These are phyloP conservation scores for Caenorhabditis angaria DNA, from an alignment of 2,888 invertebrate species.

Conservation along the genomic window DNA sequence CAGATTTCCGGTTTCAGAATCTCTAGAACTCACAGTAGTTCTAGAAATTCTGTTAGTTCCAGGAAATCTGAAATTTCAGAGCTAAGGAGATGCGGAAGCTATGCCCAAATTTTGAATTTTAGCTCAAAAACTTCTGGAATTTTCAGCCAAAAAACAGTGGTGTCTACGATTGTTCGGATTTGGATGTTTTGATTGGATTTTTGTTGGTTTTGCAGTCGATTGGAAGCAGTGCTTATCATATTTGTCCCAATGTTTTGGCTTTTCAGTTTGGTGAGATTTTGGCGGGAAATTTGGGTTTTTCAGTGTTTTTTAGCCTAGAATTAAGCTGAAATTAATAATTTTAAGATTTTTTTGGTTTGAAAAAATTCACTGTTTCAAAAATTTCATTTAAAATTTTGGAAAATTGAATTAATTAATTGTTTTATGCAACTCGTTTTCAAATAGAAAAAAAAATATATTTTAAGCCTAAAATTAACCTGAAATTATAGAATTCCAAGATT, in stretches of 20 bases:
- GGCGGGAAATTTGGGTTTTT: not conserved
- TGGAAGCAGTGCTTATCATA: constrained; percentile 33
- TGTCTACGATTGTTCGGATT: constrained; percentile 14
- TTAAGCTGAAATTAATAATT: too few relatives aligned
- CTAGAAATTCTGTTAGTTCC: too few relatives aligned
- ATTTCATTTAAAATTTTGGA: not conserved
- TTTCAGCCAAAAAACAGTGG: constrained; percentile 7
- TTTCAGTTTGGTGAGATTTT: constrained; percentile 32
- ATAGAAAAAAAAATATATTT: too few relatives aligned
- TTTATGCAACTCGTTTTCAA: too few relatives aligned
- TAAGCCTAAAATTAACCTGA: too few relatives aligned
- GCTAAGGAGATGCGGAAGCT: too few relatives aligned
- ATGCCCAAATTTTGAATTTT: not conserved
- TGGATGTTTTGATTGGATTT: constrained; percentile 30
- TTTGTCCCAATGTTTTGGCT: constrained; percentile 33
- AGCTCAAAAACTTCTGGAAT: not conserved
- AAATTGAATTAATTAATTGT: too few relatives aligned
- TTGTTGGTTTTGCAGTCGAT: constrained; percentile 33
- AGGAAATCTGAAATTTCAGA: too few relatives aligned
- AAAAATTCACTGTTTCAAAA: not conserved
- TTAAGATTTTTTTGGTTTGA: too few relatives aligned
- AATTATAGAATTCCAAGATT: too few relatives aligned
- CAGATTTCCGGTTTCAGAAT: not conserved
- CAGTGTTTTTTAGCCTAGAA: not conserved
- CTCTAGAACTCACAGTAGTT: too few relatives aligned